Conservation (phyloP, 1,140 invertebrate species). For the Drosophila bocqueti region DNA sequence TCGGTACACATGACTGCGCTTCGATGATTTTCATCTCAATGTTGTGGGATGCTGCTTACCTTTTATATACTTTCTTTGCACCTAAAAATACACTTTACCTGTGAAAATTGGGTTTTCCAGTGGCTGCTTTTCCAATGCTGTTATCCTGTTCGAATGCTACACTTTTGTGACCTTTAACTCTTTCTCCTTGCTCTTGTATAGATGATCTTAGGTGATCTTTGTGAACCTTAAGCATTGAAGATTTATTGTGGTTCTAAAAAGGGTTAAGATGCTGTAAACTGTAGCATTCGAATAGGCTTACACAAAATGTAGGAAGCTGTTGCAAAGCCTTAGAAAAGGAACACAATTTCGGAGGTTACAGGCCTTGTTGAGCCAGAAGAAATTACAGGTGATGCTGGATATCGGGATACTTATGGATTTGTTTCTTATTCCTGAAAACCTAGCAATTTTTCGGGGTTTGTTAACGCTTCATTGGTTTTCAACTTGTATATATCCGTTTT, state of each 20-base stretch:
- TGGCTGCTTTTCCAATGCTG: background rate
- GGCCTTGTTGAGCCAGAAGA: background rate
- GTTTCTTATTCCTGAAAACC: background rate
- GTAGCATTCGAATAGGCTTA: conserved; percentile 11
- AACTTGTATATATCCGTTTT: too few relatives aligned
- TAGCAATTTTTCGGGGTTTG: background rate
- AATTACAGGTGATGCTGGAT: background rate
- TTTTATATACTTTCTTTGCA: background rate
- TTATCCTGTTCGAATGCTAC: conserved; percentile 13
- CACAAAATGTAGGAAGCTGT: background rate
- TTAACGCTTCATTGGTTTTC: conserved; percentile 11
- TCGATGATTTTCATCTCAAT: conserved; percentile 10
- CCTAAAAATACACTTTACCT: background rate
- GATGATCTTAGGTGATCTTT: background rate
- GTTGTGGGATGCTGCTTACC: conserved; percentile 14
- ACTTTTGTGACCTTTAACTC: conserved; percentile 16
- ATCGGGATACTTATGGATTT: background rate
- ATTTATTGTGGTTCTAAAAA: background rate
- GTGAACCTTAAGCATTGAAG: background rate
- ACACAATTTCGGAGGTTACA: background rate
- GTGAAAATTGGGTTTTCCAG: background rate
- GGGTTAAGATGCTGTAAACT: conserved; percentile 6
- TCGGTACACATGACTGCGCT: conserved; percentile 8
- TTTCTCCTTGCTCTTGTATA: background rate
- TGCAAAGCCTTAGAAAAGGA: background rate